Base-by-base conservation (phyloP, 1,140 invertebrate species). In the Drosophila kanapiae region DNA sequence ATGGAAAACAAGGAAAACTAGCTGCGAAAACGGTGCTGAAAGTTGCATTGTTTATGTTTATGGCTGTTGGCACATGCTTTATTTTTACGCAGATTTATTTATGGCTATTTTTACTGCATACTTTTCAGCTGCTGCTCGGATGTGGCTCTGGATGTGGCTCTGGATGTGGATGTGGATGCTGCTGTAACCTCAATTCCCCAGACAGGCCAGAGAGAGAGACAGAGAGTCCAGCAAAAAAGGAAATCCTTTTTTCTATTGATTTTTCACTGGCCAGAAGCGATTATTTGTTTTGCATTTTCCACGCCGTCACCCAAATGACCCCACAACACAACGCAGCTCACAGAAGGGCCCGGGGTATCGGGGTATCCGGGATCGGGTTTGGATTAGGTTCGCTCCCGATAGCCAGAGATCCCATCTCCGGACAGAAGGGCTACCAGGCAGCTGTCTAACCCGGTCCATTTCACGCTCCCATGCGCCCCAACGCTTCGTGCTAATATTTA, bases 21-120 rank as follows among this genome's bases (percentile, higher is more conserved):
- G 69, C 53, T 56, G 67, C 23, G 49, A 48, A 40, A 77, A 31
- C 61, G 75, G 40, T 27, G 49, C 49, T 31, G 59, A 80, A 76
- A 80, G 78, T 84, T 84, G 76, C 80, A 82, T 84, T 83, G 70
- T 75, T 80, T 81, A 75, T 80, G 78, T 75, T 80, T 80, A 69
- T 72, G 59, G 78, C 78, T 80, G 63, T 81, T 78, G 76, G 78
- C 79, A 81, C 71, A 64, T 81, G 71, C 56, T 78, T 78, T 78
- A 78, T 78, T 79, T 79, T 79, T 72, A 78, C 67, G 59, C 76
- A 79, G 67, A 79, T 79, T 79, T 79, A 79, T 79, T 78, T 78
- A 79, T 79, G 75, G 76, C 75, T 53, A 79, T 79, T 79, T 79
- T 79, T 79, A 79, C 76, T 78, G 75, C 76, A 78, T 47, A 63